Conservation (phyloP, 2,797 vertebrate genomes). For the Valencia hispanica region DNA sequence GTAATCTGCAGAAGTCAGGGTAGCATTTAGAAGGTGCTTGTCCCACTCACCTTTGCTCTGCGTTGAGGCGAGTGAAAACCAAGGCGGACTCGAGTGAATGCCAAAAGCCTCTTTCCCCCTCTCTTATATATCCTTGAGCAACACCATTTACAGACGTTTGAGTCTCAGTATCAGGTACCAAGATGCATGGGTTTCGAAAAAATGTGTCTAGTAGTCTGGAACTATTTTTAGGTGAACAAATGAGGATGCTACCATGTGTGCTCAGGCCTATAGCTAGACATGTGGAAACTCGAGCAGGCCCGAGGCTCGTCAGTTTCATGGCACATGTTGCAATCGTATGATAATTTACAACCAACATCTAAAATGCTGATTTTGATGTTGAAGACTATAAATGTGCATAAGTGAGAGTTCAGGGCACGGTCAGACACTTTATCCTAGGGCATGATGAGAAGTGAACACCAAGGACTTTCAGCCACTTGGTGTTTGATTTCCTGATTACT, state of each 20-base stretch:
- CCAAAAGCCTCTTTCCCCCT: constrained; percentile 12
- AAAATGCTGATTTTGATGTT: constrained; percentile 37
- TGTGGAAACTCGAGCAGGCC: constrained; percentile 60
- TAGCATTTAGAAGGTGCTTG: constrained; percentile 10
- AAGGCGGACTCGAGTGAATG: constrained; percentile 77
- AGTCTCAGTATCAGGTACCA: constrained; percentile 78
- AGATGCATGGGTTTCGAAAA: constrained; percentile 81
- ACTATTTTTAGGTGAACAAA: constrained; percentile 85
- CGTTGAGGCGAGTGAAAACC: constrained; percentile 85
- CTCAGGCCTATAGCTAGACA: constrained; percentile 70
- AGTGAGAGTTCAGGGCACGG: not conserved
- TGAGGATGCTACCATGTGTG: constrained; percentile 80
- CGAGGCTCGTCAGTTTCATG: constrained; percentile 22
- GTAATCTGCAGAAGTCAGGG: constrained; percentile 19
- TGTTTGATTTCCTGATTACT: constrained; percentile 7
- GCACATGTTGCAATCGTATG: constrained; percentile 22
- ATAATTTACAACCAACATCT: constrained; percentile 43
- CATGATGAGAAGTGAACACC: constrained; percentile 3
- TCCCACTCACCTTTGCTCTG: constrained; percentile 83
- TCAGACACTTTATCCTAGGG: constrained; percentile 3
- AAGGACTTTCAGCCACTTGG: not conserved
- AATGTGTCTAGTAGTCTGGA: constrained; percentile 84
- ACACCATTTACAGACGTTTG: constrained; percentile 83
- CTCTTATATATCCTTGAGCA: constrained; percentile 80
- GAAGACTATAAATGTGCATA: constrained; percentile 3